Conservation (phyloP, 2,113 vertebrate genomes). For the Austrofundulus limnaeus region DNA sequence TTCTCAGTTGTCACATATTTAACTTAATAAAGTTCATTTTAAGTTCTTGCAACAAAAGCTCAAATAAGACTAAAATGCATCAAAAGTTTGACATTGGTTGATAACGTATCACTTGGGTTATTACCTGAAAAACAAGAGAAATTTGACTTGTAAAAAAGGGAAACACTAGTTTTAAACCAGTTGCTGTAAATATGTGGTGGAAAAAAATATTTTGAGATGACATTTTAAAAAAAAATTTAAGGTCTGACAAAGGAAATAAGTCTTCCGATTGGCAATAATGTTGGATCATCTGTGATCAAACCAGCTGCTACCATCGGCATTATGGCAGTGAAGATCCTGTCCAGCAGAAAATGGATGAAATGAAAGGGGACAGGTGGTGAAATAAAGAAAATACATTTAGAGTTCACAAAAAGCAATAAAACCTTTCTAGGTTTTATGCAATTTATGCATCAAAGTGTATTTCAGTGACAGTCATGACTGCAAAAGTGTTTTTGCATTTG, state of each 20-base stretch:
- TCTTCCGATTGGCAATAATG: constrained; percentile 89
- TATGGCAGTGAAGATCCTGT: constrained; percentile 94
- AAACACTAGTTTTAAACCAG: neutral
- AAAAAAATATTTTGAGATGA: constrained; percentile 4
- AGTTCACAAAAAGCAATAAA: neutral
- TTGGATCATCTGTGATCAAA: constrained; percentile 90
- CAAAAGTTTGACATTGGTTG: neutral
- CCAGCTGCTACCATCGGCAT: constrained; percentile 97
- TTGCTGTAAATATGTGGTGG: neutral
- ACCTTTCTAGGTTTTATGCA: too few relatives aligned
- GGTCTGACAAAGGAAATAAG: constrained; percentile 87
- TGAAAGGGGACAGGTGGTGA: neutral
- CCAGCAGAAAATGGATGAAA: constrained; percentile 33
- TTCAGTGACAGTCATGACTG: too few relatives aligned
- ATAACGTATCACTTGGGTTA: neutral
- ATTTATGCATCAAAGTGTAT: too few relatives aligned
- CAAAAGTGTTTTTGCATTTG: neutral
- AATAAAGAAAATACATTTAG: neutral
- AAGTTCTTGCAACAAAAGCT: constrained; percentile 6
- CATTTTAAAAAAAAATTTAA: neutral
- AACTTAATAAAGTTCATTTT: neutral
- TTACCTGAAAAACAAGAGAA: constrained; percentile 4
- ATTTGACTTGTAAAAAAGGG: constrained; percentile 7
- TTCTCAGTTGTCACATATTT: neutral
- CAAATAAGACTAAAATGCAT: constrained; percentile 5